Evolutionary conservation across 2,797 vertebrate genomes (phyloP), one percentile per base, ranked within the genome.

Genomic region (Nyctalus aviator): DNA sequence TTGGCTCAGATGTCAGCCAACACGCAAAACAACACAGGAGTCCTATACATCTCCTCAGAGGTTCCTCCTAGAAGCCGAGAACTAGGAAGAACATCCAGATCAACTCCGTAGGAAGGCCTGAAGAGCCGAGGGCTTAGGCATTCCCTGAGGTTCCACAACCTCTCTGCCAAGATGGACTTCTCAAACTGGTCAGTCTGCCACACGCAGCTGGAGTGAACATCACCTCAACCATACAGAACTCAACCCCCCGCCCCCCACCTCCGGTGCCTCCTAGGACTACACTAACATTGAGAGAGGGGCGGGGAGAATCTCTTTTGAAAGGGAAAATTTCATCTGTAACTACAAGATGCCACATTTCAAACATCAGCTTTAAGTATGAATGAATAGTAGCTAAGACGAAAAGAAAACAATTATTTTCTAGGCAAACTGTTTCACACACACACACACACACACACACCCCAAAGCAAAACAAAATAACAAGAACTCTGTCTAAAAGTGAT

Each of bases 381-480:
- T 41, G 23, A 91, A 59, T 1, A 72, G 32, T 66, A 71, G 35
- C 13, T 41, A 78, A 79, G 23, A 68, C 32, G 25, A 88, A 79
- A 85, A 91, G 46, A 88, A 30, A 32, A 69, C 4, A 1, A 59
- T 90, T 92, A 59, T 94, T 90, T 76, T 84, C 84, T 46, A 90
- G 62, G 78, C 48, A 95, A 94, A 94, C 59, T 37, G 20, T 90
- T 92, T 94, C 66, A 88, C 44, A 93, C 46, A 88, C 44, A 93
- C 53, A 88, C 48, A 93, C 53, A 57, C 53, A 3, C 27, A 48
- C 10, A 41, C 37, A 41, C 64, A 11, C 48, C 48, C 32, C 18
- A 35, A 81, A 77, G 48, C 32, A 83, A 91, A 94, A 79, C 41
- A 75, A 93, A 90, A n/a, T 15, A 71, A 79, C 59, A 91, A 90